These are phyloP conservation scores for Dusona sp. DNA, from an alignment of 2,888 invertebrate genomes.

Conservation along the genomic window DNA sequence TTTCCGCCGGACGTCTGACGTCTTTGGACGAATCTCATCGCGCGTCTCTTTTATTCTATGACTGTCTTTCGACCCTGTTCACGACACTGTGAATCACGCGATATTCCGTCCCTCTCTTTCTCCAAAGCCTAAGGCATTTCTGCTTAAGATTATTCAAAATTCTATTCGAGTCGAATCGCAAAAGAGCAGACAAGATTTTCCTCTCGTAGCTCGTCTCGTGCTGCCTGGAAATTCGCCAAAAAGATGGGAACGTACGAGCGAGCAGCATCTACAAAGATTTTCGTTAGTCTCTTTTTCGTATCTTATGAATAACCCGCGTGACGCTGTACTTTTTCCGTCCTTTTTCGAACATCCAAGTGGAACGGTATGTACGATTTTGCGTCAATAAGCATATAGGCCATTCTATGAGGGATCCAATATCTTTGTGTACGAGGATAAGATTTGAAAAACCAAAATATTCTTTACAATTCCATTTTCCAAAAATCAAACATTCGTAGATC, in stretches of 20 bases:
- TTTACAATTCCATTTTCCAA: too few species aligned
- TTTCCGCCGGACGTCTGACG: constrained; percentile 52
- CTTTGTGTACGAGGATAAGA: neutral
- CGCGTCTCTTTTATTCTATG: constrained; percentile 18
- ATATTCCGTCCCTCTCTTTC: constrained; percentile 2
- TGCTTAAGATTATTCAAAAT: constrained; percentile 50
- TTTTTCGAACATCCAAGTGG: constrained; percentile 12
- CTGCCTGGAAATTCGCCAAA: constrained; percentile 61
- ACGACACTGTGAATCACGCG: constrained; percentile 55
- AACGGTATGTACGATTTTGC: neutral
- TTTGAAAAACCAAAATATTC: neutral
- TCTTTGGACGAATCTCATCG: constrained; percentile 31
- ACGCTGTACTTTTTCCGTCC: constrained; percentile 40
- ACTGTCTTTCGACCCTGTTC: constrained; percentile 25
- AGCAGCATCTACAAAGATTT: constrained; percentile 31
- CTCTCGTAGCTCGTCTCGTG: constrained; percentile 31
- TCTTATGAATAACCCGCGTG: constrained; percentile 50
- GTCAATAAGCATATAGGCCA: neutral
- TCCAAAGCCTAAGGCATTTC: constrained; percentile 5
- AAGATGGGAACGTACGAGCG: neutral
- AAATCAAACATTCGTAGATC: too few species aligned
- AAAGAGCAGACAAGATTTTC: constrained; percentile 46
- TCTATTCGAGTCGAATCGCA: constrained; percentile 55
- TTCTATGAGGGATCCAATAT: neutral
- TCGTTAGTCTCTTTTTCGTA: constrained; percentile 34